phyloP scores from a whole-genome alignment of 2,888 invertebrate genomes.

The Busseola fusca region DNA sequence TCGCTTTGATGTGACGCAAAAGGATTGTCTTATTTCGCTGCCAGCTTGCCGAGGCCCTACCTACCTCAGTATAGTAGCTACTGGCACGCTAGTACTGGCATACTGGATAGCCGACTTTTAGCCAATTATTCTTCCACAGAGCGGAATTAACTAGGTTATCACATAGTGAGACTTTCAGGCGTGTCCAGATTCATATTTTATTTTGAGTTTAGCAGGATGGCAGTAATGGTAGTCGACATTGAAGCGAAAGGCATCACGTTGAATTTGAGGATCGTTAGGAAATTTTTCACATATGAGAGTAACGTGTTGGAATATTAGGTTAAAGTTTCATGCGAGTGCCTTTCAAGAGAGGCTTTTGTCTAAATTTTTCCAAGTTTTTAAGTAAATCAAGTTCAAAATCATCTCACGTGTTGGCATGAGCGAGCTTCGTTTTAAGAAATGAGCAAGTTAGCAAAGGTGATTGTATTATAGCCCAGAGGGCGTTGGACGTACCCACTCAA shows the following conservation, averaged over 20 bases:
- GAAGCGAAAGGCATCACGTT: neutral
- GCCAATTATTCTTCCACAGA: constrained; percentile 36
- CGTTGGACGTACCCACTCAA: neutral
- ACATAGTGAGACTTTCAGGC: constrained; percentile 25
- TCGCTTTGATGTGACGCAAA: constrained; percentile 69
- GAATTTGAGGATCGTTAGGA: neutral
- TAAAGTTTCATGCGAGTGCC: neutral
- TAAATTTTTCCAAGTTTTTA: neutral
- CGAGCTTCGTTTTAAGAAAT: neutral
- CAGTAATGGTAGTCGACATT: constrained; percentile 17
- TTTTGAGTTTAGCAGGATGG: constrained; percentile 12
- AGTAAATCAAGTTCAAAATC: neutral
- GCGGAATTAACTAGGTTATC: constrained; percentile 35
- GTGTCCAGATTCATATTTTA: neutral
- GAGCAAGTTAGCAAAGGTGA: neutral
- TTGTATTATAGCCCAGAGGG: neutral
- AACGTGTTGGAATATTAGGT: neutral
- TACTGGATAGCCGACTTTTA: constrained; percentile 8
- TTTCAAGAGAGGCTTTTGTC: neutral
- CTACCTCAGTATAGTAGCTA: constrained; percentile 5
- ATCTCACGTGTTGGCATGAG: neutral
- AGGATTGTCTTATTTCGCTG: constrained; percentile 70
- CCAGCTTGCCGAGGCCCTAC: constrained; percentile 14
- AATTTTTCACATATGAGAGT: neutral
- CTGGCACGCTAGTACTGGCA: neutral